Base-by-base conservation (phyloP, 2,797 vertebrate genomes). In the Pangasius krempfi region DNA sequence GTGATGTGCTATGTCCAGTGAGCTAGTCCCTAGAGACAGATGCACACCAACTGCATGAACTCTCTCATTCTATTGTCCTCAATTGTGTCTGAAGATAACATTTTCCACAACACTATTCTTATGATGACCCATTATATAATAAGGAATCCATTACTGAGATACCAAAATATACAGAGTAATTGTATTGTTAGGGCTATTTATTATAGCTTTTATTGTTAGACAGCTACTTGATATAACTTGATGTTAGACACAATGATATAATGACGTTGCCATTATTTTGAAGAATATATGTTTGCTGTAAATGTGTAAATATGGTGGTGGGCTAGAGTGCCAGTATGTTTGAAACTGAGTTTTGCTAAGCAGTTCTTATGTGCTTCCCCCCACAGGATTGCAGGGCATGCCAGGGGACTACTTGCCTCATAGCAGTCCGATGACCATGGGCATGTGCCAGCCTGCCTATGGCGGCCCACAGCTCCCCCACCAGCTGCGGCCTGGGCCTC, bases 391-490 rank as follows among this genome's bases (percentile, higher is more conserved):
- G 96, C 97, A 97, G 96, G 97, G 96, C 96, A 96, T 97, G 96
- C 97, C 97, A 96, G 96, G 97, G 95, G 97, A 97, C 93, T 97
- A 97, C 94, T 96, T 97, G 96, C 97, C 97, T 97, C 97, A 95
- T 95, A 95, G 97, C 96, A 96, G 97, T 96, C 97, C 95, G 89
- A 95, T 96, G 97, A 97, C 97, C 95, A 96, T 95, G 94, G 96
- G 95, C 94, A 97, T 95, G 95, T 97, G 97, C 96, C 96, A 97
- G 95, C 95, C 96, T 95, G 96, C 95, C 93, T 96, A 97, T 94
- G 94, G 95, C 92, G 94, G 95, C 76, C 94, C 96, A 94, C 96
- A 96, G 96, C 96, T 97, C 96, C 95, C 96, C 95, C 96, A 96
- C 91, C 96, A 96, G 94, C 95, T 96, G 95, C 96, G 95, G 93